A percentile compares a stretch with the other conserved stretches of the same genome.
phyloP scores from a whole-genome alignment of 2,113 vertebrate species.

The Serilophus lunatus region DNA sequence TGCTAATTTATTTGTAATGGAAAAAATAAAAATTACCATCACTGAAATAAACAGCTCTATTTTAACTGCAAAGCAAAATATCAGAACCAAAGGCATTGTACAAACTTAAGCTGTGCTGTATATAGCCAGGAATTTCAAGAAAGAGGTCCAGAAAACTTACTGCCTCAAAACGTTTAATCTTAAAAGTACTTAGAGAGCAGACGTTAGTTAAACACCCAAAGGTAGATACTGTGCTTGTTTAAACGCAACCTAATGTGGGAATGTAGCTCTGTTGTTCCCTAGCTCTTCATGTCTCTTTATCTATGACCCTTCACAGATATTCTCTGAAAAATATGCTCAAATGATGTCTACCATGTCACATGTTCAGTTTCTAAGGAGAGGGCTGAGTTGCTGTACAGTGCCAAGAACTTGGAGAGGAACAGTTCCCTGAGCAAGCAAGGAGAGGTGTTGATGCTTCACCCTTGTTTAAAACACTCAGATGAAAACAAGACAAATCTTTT shows the following conservation, averaged over 20 bases:
- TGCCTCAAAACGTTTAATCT: neutral
- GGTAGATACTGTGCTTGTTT: neutral
- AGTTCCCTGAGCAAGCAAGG: neutral
- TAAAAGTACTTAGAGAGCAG: neutral
- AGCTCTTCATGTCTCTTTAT: neutral
- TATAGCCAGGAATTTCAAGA: neutral
- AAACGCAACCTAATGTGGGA: neutral
- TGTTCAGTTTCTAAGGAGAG: neutral
- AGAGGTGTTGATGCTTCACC: neutral
- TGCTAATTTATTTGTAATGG: neutral
- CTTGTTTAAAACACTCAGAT: neutral
- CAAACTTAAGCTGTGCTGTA: neutral
- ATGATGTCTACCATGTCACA: neutral
- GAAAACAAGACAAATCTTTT: neutral
- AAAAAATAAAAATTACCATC: neutral
- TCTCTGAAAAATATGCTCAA: neutral
- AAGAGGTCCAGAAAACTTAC: neutral
- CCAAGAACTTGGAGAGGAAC: fast-evolving
- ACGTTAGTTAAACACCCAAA: neutral
- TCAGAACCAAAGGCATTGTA: neutral
- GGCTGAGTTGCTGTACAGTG: neutral
- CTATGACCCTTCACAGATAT: neutral
- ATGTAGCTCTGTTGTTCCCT: neutral
- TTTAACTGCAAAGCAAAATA: neutral
- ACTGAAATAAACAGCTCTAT: neutral